Conservation (phyloP, 2,888 invertebrate genomes). For the Hetaerina titia region DNA sequence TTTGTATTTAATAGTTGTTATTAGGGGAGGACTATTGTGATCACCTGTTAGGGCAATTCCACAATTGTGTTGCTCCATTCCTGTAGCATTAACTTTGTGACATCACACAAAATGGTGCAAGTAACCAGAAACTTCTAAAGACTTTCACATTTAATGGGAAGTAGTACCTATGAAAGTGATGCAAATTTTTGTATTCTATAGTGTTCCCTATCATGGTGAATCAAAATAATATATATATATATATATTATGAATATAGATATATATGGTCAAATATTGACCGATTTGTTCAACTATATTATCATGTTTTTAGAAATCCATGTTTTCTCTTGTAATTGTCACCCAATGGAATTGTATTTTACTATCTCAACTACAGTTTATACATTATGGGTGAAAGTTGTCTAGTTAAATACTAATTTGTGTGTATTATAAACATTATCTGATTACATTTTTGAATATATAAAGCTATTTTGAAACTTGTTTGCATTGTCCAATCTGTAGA, state of each 20-base stretch:
- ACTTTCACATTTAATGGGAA: constrained; percentile 67
- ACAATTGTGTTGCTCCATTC: constrained; percentile 68
- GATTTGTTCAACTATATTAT: constrained; percentile 57
- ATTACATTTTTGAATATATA: constrained; percentile 61
- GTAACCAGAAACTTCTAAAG: constrained; percentile 66
- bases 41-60: constrained; percentile 70
- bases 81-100: constrained; percentile 67
- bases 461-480: constrained; percentile 66
- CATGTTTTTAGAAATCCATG: constrained; percentile 66
- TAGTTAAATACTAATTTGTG: constrained; percentile 65
- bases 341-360: constrained; percentile 66
- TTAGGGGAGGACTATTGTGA: constrained; percentile 71
- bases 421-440: constrained; percentile 67
- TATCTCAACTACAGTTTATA: constrained; percentile 65
- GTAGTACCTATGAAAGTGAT: constrained; percentile 65
- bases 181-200: constrained; percentile 60
- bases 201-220: constrained; percentile 63
- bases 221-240: constrained; percentile 57
- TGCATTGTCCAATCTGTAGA: constrained; percentile 67
- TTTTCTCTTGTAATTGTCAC: constrained; percentile 66
- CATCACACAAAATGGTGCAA: constrained; percentile 67
- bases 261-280: constrained; percentile 55
- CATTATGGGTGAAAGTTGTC: constrained; percentile 67
- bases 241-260: constrained; percentile 54
- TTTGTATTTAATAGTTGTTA: constrained; percentile 69